Evolutionary conservation across 2,113 vertebrate species (phyloP).

Genomic region (Corythaeola cristata): DNA sequence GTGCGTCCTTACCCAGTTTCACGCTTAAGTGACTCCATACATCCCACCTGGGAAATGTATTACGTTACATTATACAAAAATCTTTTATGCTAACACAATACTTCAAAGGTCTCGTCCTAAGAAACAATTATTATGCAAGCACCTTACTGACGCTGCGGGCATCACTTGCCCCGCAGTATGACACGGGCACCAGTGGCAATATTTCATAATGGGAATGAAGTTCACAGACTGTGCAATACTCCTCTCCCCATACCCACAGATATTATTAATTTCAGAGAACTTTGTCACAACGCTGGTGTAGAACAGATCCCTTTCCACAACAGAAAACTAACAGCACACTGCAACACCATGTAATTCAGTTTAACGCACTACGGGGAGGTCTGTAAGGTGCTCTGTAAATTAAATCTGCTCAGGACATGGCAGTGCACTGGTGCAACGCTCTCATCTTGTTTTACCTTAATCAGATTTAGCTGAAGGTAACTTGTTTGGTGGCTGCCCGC

Average conservation of each 20-base stretch:
- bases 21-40: neutral
- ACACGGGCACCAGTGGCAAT: neutral
- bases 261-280: neutral
- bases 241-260: neutral
- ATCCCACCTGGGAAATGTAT: neutral
- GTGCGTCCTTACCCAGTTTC: neutral
- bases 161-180: neutral
- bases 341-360: neutral
- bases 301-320: neutral
- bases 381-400: neutral
- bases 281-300: neutral
- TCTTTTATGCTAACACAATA: neutral
- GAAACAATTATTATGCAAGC: neutral
- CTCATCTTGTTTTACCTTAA: neutral
- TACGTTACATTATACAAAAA: neutral
- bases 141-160: neutral
- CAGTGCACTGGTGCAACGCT: neutral
- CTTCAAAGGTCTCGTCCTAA: neutral
- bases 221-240: neutral
- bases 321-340: neutral
- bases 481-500: neutral
- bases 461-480: neutral
- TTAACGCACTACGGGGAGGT: neutral
- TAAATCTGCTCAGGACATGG: neutral
- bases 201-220: neutral